These are phyloP conservation scores for Gryon sp. DNA, from an alignment of 1,140 invertebrate species.

Conservation along the genomic window DNA sequence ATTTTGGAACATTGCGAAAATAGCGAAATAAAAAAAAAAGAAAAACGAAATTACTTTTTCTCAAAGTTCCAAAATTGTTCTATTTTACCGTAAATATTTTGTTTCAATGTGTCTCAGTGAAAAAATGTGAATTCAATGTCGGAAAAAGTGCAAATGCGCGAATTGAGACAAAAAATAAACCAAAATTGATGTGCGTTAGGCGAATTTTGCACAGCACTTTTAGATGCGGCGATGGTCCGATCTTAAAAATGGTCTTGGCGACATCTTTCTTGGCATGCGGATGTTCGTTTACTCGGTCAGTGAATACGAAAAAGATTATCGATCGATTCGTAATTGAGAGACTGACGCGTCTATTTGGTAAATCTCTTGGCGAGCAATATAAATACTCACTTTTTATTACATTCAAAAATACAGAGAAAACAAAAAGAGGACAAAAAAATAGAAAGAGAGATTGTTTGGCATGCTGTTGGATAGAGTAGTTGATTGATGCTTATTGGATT, in stretches of 20 bases:
- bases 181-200: slow-evolving; percentile 38
- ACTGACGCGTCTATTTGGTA: slow-evolving; percentile 62
- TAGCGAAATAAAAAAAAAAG: too few species aligned
- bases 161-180: too few species aligned
- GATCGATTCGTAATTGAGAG: slow-evolving; percentile 60
- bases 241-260: slow-evolving; percentile 60
- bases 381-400: slow-evolving; percentile 46
- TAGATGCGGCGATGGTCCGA: slow-evolving; percentile 56
- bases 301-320: slow-evolving; percentile 60
- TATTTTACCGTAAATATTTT: too few species aligned
- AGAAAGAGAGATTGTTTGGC: slow-evolving; percentile 58
- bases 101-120: too few species aligned
- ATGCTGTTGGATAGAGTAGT: slow-evolving; percentile 54
- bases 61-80: too few species aligned
- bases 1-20: too few species aligned
- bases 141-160: too few species aligned
- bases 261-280: slow-evolving; percentile 64
- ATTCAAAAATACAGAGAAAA: slow-evolving; percentile 9
- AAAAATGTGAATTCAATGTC: background rate
- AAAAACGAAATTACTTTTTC: too few species aligned
- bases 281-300: slow-evolving; percentile 63
- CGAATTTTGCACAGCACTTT: slow-evolving; percentile 54
- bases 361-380: slow-evolving; percentile 58
- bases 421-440: too few species aligned
- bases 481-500: slow-evolving; percentile 51